Percentiles rank a stretch among this genome's conserved stretches.
phyloP scores from a whole-genome alignment of 2,113 vertebrate species.

The Eolophus roseicapilla region DNA sequence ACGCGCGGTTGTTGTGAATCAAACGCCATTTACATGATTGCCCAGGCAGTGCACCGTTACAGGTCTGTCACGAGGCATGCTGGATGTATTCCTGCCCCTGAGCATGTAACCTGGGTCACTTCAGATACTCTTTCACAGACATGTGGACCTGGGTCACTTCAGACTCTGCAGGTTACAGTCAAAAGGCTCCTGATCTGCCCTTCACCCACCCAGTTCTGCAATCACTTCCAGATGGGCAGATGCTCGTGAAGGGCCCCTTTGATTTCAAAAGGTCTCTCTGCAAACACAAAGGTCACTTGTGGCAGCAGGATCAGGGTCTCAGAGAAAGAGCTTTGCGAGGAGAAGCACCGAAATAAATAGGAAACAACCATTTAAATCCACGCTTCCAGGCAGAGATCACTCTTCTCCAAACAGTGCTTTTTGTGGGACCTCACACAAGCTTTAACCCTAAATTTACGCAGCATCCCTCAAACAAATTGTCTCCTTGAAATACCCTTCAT shows the following conservation, averaged over 20 bases:
- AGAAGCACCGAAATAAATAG: slow-evolving; percentile 3
- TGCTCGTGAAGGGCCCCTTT: slow-evolving; percentile 43
- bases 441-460: not conserved
- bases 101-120: fast-evolving
- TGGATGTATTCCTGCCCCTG: not conserved
- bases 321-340: not conserved
- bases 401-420: not conserved
- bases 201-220: not conserved
- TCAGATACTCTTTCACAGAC: not conserved
- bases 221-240: slow-evolving; percentile 48
- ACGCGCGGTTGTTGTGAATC: fast-evolving
- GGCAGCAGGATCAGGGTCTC: slow-evolving; percentile 8
- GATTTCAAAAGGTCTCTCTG: slow-evolving; percentile 40
- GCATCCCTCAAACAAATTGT: not conserved
- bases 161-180: not conserved
- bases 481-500: not conserved
- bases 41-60: fast-evolving
- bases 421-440: not conserved
- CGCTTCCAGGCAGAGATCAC: not conserved
- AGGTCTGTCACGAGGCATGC: fast-evolving
- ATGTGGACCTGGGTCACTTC: fast-evolving
- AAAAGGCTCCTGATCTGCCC: not conserved
- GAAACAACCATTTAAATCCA: not conserved
- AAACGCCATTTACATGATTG: fast-evolving
- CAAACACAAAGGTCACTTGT: slow-evolving; percentile 47